phyloP scores from a whole-genome alignment of 2,888 invertebrate genomes.

The Antheraea assamensis region DNA sequence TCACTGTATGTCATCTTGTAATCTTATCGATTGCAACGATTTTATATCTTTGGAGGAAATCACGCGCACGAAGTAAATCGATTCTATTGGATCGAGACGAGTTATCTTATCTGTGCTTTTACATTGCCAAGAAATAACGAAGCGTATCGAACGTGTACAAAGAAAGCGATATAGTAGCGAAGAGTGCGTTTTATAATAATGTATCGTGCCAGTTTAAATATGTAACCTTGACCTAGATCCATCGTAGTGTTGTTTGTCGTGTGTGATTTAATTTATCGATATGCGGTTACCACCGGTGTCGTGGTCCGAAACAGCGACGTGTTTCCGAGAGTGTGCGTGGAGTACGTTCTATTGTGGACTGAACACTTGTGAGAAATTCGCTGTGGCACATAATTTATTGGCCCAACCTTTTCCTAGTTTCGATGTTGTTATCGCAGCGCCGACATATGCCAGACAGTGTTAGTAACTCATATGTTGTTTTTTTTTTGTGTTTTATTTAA shows the following conservation, averaged over 20 bases:
- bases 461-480: constrained; percentile 44
- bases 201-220: constrained; percentile 18
- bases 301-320: constrained; percentile 55
- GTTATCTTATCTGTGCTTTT: constrained; percentile 49
- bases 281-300: constrained; percentile 53
- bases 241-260: constrained; percentile 39
- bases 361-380: constrained; percentile 52
- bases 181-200: background rate
- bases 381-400: constrained; percentile 50
- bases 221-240: constrained; percentile 30
- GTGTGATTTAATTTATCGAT: constrained; percentile 31
- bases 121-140: constrained; percentile 36
- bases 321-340: constrained; percentile 60
- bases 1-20: constrained; percentile 38
- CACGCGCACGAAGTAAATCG: constrained; percentile 64
- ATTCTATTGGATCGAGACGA: constrained; percentile 52
- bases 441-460: constrained; percentile 58
- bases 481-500: background rate
- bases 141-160: constrained; percentile 15
- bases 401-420: constrained; percentile 63
- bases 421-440: constrained; percentile 67
- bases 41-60: constrained; percentile 57
- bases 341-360: constrained; percentile 56
- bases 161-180: background rate
- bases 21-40: constrained; percentile 66